These are phyloP conservation scores for Hemithea aestivaria DNA, from an alignment of 2,888 invertebrate genomes.

Conservation along the genomic window DNA sequence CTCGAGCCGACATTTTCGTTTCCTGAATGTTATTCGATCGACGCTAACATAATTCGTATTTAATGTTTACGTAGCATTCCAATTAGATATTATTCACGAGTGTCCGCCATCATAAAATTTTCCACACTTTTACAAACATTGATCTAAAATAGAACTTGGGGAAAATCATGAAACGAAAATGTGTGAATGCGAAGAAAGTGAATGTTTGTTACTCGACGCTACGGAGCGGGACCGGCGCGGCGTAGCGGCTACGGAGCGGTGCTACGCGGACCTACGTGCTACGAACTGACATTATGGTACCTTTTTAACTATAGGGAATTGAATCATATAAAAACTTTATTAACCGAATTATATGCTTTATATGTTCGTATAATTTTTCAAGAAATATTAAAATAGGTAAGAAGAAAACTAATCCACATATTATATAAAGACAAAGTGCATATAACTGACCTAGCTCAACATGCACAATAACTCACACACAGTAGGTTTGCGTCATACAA, in stretches of 20 bases:
- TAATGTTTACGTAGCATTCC: not conserved
- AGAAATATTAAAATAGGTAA: no score
- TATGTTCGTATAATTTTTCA: no score
- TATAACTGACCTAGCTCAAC: conserved; percentile 9
- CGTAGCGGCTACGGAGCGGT: conserved; percentile 5
- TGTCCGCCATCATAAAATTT: conserved; percentile 4
- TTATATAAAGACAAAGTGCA: not conserved
- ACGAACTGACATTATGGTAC: no score
- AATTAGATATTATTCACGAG: conserved; percentile 4
- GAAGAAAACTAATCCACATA: no score
- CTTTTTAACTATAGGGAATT: no score
- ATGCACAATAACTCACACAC: not conserved
- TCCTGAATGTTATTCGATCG: no score
- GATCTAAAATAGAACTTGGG: conserved; percentile 5
- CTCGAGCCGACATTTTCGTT: conserved; percentile 1
- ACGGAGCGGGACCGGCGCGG: not conserved
- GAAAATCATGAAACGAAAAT: conserved; percentile 6
- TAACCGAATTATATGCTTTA: no score
- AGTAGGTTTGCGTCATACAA: no score
- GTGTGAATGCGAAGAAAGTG: conserved; percentile 19
- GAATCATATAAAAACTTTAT: no score
- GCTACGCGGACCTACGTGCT: conserved; percentile 15
- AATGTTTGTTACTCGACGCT: conserved; percentile 2
- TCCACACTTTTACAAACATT: not conserved
- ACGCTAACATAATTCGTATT: no score